phyloP scores from a whole-genome alignment of 1,140 invertebrate genomes.

The Harlomillsia oculata region DNA sequence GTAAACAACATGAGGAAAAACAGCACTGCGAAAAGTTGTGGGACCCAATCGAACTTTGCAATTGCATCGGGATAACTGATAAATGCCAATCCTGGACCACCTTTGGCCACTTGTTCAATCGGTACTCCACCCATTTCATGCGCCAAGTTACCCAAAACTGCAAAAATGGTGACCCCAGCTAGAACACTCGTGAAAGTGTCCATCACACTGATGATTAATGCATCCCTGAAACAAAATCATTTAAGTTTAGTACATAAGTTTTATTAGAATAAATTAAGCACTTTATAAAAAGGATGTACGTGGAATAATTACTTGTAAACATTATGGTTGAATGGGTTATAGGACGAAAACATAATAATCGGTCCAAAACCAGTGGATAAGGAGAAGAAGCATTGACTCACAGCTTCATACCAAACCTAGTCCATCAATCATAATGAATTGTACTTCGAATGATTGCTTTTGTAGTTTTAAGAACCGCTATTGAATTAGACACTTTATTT shows the following conservation, averaged over 20 bases:
- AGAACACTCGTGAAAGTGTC: conserved; percentile 61
- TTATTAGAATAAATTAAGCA: no score
- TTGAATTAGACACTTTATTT: not conserved
- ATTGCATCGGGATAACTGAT: conserved; percentile 84
- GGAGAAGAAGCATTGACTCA: conserved; percentile 48
- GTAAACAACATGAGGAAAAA: conserved; percentile 46
- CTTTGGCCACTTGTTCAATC: conserved; percentile 53
- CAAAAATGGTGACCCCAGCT: conserved; percentile 75
- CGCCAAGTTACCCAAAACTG: conserved; percentile 10
- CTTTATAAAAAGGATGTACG: no score
- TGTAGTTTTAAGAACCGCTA: no score
- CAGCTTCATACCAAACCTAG: no score
- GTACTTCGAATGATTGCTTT: no score
- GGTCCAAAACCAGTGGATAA: conserved; percentile 46
- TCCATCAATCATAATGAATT: not conserved
- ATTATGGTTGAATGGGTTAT: conserved; percentile 12
- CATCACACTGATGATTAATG: conserved; percentile 44
- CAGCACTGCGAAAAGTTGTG: conserved; percentile 54
- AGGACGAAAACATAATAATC: conserved; percentile 42
- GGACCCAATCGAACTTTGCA: conserved; percentile 62
- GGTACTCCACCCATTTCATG: conserved; percentile 42
- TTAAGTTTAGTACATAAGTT: no score
- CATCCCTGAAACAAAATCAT: no score
- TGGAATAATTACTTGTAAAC: conserved; percentile 40
- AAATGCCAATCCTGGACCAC: no score